Percentiles rank a stretch among this genome's conserved stretches.
Evolutionary conservation across 1,140 invertebrate genomes (phyloP).

Genomic region (Gryllus bimaculatus): DNA sequence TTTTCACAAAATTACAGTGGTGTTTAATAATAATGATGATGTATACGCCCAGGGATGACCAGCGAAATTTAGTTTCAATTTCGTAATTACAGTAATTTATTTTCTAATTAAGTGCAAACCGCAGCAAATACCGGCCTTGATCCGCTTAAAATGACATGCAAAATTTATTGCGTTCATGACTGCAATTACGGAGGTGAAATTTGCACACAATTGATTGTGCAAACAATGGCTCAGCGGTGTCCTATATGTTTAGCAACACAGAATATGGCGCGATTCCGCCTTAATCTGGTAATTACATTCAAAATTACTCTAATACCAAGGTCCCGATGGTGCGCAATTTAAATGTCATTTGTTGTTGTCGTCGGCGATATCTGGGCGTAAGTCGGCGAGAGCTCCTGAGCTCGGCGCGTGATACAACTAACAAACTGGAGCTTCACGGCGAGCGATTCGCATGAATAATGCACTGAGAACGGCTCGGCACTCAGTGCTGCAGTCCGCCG

Average conservation of each 20-base stretch:
- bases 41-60: not conserved
- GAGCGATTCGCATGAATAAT: too few relatives aligned
- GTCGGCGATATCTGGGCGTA: too few relatives aligned
- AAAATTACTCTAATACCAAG: not conserved
- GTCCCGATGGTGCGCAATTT: not conserved
- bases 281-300: not conserved
- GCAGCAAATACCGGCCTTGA: not conserved
- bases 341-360: not conserved
- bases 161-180: not conserved
- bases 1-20: too few relatives aligned
- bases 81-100: not conserved
- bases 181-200: not conserved
- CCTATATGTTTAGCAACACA: not conserved
- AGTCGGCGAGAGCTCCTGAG: too few relatives aligned
- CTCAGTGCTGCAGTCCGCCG: too few relatives aligned
- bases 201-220: not conserved
- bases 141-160: not conserved
- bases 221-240: not conserved
- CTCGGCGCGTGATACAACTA: too few relatives aligned
- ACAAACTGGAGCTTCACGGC: too few relatives aligned
- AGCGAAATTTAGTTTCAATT: not conserved
- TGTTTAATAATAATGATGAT: not conserved
- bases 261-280: not conserved
- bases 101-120: constrained; percentile 1
- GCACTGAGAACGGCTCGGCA: too few relatives aligned